A percentile compares a stretch with the other conserved stretches of the same genome.
Evolutionary conservation across 2,797 vertebrate species (phyloP).

Genomic region (Ceryle rudis): DNA sequence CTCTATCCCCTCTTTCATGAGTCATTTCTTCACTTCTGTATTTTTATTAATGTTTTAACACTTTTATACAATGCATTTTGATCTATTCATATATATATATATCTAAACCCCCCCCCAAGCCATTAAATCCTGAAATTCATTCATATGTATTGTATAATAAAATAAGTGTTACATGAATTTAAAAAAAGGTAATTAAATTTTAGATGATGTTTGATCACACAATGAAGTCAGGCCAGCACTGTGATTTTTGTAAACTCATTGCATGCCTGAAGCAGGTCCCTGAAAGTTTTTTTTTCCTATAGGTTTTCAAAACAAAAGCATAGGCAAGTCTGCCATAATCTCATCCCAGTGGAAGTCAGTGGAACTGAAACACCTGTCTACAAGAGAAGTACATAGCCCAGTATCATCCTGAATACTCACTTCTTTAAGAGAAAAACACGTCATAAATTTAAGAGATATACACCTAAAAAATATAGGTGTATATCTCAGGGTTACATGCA

Average conservation of each 20-base stretch:
- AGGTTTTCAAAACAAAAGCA: neutral
- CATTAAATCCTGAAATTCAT: neutral
- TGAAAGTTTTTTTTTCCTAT: neutral
- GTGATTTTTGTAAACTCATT: neutral
- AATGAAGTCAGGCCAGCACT: neutral
- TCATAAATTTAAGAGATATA: too few species aligned
- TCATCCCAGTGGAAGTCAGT: neutral
- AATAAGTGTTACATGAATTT: neutral
- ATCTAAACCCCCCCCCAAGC: neutral
- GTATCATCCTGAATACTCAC: neutral
- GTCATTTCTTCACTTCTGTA: neutral
- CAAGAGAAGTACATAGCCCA: neutral
- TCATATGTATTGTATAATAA: neutral
- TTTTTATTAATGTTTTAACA: neutral
- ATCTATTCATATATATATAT: neutral
- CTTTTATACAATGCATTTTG: neutral
- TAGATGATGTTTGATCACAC: neutral
- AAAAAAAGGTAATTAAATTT: neutral
- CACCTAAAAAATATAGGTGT: neutral
- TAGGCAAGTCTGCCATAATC: neutral
- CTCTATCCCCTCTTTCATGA: neutral
- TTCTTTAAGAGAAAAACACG: neutral
- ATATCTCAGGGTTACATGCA: neutral
- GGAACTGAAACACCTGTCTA: neutral
- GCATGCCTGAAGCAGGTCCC: neutral